A percentile compares a stretch with the other conserved stretches of the same genome.
Conservation (phyloP, 2,113 vertebrate species). For the Conger conger region DNA sequence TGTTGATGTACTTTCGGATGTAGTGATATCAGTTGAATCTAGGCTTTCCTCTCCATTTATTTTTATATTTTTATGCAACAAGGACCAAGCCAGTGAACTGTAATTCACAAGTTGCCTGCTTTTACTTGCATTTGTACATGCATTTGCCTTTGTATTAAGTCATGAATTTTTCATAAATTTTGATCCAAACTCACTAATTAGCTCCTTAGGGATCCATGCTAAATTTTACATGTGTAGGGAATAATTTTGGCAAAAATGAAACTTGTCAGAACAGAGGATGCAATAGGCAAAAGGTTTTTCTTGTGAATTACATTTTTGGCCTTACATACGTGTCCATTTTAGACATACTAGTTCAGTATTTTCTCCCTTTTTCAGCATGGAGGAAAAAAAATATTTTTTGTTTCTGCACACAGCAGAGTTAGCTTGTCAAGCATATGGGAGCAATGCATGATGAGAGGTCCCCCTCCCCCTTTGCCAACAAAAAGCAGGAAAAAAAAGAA, state of each 20-base stretch:
- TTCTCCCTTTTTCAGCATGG: background rate
- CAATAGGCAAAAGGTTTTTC: background rate
- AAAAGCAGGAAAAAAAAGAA: no score
- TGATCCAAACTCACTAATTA: background rate
- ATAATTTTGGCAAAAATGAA: constrained; percentile 15
- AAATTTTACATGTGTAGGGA: constrained; percentile 8
- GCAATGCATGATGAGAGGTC: no score
- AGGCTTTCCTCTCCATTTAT: constrained; percentile 3
- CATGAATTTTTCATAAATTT: constrained; percentile 19
- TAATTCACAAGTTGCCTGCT: background rate
- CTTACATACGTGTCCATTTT: background rate
- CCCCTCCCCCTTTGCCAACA: no score
- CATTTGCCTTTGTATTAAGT: constrained; percentile 11
- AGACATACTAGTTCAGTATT: background rate
- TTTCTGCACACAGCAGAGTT: no score
- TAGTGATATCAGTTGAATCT: background rate
- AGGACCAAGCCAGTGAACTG: background rate
- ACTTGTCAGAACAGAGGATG: background rate
- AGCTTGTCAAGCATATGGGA: no score
- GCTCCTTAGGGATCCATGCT: constrained; percentile 15
- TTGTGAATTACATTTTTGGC: background rate
- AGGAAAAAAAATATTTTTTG: no score
- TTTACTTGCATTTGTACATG: constrained; percentile 10
- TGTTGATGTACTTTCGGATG: background rate
- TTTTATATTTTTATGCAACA: background rate